Percentiles rank a stretch among this genome's conserved stretches.
These are phyloP conservation scores for Myopa testacea DNA, from an alignment of 2,888 invertebrate genomes.

Conservation along the genomic window DNA sequence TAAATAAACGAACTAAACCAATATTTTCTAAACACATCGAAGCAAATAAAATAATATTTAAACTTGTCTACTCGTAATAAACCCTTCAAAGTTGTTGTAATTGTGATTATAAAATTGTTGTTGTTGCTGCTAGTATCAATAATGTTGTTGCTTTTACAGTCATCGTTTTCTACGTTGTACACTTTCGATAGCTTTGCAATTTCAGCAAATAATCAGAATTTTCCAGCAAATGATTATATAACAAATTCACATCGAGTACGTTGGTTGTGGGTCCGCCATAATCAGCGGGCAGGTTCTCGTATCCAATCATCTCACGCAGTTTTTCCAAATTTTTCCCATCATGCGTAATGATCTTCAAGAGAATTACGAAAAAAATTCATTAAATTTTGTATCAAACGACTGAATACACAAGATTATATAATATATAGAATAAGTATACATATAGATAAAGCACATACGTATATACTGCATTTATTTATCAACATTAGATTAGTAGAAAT, in stretches of 20 bases:
- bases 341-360: conserved; percentile 58
- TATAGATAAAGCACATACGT: no score
- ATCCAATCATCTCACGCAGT: conserved; percentile 61
- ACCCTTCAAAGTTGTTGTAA: no score
- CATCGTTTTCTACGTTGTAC: background rate
- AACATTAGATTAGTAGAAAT: background rate
- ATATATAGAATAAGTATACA: no score
- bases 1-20: no score
- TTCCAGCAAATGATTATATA: conserved; percentile 58
- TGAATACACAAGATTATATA: no score
- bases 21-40: no score
- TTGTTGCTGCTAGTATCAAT: no score
- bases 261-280: conserved; percentile 63
- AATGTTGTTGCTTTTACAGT: no score
- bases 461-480: background rate
- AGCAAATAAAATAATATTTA: no score
- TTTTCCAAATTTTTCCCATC: conserved; percentile 62
- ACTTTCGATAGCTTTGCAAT: conserved; percentile 58
- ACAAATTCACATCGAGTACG: conserved; percentile 57
- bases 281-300: conserved; percentile 59
- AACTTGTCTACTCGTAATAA: no score
- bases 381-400: no score
- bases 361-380: background rate
- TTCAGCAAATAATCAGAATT: conserved; percentile 57
- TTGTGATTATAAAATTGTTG: no score